Evolutionary conservation across 2,797 vertebrate species (phyloP), one percentile per base, ranked within the genome.

Genomic region (Toxotes lorentzi): DNA sequence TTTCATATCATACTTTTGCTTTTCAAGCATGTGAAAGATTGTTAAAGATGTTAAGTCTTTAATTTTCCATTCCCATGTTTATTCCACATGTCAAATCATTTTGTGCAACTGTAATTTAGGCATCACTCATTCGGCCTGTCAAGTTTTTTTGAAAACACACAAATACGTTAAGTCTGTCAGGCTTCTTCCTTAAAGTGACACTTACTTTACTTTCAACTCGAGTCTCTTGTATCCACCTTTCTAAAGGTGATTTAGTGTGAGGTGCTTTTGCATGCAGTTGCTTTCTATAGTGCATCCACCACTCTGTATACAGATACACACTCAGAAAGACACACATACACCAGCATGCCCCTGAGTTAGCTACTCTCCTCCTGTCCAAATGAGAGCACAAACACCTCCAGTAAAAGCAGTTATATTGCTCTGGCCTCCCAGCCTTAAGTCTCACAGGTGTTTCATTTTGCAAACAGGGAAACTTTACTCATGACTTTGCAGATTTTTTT

Each of bases 401-500:
- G 69, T 77, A 56, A 70, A 83, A 90, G 73, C 41, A 40, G 60
- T 78, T 79, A 53, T 59, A 62, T 54, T 78, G 54, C 73, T 69
- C 70, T 51, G 66, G 73, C 83, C 64, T 79, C 70, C 59, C 48
- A 74, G 71, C 51, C 70, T 47, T 12, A 61, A 78, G 65, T 73
- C 82, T 86, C 76, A 53, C 0, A 27, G 75, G 81, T 78, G 70
- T 70, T 85, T 78, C 41, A 68, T 72, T 88, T 78, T 78, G 81
- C 75, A 88, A 87, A 78, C 67, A 62, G 61, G 70, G 58, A 80
- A 85, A 89, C 61, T 73, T 90, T 85, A 70, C 47, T 87, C 76
- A 85, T 80, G 76, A 88, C 79, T 69, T 65, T 54, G 78, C 79
- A 76, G 80, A 87, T 74, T 85, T 30, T 30, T 30, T 30, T 77